phyloP scores from a whole-genome alignment of 2,113 vertebrate species.

The Notarius lentiginosus region DNA sequence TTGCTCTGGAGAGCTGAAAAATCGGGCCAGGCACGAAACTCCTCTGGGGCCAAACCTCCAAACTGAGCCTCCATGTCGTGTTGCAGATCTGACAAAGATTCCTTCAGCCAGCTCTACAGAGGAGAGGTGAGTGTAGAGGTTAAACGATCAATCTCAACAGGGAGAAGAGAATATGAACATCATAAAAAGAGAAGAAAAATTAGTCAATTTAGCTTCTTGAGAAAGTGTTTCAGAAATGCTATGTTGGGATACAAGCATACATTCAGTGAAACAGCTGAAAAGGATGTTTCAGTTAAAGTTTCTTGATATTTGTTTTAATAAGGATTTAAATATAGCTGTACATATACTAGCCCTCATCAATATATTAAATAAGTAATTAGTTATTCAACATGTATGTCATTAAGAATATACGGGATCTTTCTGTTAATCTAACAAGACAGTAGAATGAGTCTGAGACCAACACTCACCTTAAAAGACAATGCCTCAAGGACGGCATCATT shows the following conservation, averaged over 20 bases:
- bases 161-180: neutral
- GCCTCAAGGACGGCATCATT: too few species aligned
- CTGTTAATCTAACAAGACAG: too few species aligned
- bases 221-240: neutral
- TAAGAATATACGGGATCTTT: too few species aligned
- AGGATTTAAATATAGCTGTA: neutral
- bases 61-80: neutral
- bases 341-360: neutral
- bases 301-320: neutral
- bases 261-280: neutral
- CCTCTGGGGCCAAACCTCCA: slow-evolving; percentile 19
- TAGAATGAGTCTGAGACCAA: too few species aligned
- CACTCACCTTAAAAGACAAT: too few species aligned
- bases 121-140: neutral
- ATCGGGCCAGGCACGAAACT: slow-evolving; percentile 38
- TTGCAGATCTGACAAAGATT: slow-evolving; percentile 57
- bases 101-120: slow-evolving; percentile 64
- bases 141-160: neutral
- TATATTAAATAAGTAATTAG: too few species aligned
- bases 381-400: too few species aligned
- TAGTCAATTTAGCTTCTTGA: neutral
- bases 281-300: neutral
- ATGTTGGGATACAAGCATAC: neutral
- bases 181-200: neutral
- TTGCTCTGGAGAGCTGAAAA: slow-evolving; percentile 56